Evolutionary conservation across 1,140 invertebrate genomes (phyloP).

Genomic region (Trichogramma pretiosum): DNA sequence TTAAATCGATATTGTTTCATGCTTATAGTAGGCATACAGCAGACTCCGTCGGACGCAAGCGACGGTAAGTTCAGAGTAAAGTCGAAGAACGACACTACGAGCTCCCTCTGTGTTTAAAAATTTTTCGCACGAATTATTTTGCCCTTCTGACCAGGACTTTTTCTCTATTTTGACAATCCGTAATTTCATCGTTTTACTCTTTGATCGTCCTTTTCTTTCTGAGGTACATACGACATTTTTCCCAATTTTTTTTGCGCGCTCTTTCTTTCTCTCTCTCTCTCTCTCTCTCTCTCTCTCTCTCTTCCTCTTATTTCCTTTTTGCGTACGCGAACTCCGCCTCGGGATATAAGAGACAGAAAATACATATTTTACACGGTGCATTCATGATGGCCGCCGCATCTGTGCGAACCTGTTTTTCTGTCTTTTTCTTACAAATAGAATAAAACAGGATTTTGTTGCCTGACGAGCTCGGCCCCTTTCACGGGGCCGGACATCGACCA

Average conservation of each 20-base stretch:
- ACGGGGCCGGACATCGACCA: no score
- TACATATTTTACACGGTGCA: constrained; percentile 49
- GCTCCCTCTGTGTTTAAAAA: constrained; percentile 18
- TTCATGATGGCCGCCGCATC: constrained; percentile 48
- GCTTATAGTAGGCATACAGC: no score
- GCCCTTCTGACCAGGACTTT: constrained; percentile 6
- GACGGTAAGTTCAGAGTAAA: no score
- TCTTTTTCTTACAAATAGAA: constrained; percentile 20
- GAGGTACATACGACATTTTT: no score
- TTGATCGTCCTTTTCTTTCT: no score
- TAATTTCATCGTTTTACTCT: no score
- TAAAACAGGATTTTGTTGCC: no score
- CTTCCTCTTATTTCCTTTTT: constrained; percentile 10
- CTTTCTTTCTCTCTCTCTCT: neutral
- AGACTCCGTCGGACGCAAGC: no score
- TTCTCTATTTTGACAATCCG: no score
- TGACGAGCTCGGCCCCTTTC: constrained; percentile 32
- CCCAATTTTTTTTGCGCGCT: no score
- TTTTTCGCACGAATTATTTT: neutral
- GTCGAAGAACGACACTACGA: neutral
- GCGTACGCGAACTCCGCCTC: constrained; percentile 2
- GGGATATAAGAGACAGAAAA: constrained; percentile 33
- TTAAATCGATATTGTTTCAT: no score
- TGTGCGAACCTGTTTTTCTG: constrained; percentile 40
- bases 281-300: constrained; percentile 20